phyloP scores from a whole-genome alignment of 2,113 vertebrate species.

The Prinia subflava region DNA sequence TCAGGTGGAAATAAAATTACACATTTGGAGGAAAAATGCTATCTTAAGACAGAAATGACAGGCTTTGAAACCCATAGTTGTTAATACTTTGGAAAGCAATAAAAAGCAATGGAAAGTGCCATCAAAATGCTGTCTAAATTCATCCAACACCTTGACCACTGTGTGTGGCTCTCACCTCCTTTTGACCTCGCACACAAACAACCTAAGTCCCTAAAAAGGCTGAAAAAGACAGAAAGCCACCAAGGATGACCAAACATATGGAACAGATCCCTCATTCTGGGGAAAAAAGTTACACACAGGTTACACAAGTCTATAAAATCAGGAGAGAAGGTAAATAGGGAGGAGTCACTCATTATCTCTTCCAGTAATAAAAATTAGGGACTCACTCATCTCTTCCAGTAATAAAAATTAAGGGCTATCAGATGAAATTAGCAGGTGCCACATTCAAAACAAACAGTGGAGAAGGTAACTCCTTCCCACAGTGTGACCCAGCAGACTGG shows the following conservation, averaged over 20 bases:
- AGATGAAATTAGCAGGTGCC: neutral
- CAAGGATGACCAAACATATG: neutral
- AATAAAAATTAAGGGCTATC: neutral
- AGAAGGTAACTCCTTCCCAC: neutral
- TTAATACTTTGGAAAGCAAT: neutral
- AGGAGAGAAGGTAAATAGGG: neutral
- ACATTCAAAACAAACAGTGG: neutral
- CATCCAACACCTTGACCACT: neutral
- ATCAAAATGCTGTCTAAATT: neutral
- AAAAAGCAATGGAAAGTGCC: neutral
- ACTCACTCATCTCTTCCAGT: neutral
- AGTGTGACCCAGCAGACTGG: neutral
- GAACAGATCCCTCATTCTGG: neutral
- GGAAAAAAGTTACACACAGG: neutral
- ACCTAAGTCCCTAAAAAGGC: neutral
- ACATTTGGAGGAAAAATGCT: neutral
- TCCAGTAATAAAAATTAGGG: neutral
- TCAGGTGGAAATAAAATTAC: neutral
- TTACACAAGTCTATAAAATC: neutral
- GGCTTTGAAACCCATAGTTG: neutral
- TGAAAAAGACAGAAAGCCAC: neutral
- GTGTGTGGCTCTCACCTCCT: accelerated
- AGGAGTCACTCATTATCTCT: neutral
- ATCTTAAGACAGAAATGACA: neutral
- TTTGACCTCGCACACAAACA: neutral